Conservation (phyloP, 1,140 invertebrate genomes). For the Macrostomum lignano region DNA sequence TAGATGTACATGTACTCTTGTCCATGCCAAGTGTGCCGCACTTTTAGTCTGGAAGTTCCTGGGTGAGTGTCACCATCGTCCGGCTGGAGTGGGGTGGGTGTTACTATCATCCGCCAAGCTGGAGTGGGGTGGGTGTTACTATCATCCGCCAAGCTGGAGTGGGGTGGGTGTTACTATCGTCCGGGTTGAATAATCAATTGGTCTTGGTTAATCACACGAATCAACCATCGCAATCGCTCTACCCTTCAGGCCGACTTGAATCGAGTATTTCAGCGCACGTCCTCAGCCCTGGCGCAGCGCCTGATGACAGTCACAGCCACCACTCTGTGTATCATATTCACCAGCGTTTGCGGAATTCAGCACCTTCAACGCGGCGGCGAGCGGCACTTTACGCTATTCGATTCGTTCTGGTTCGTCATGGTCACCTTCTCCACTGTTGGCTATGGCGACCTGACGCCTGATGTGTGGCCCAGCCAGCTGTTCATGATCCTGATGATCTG, state of each 20-base stretch:
- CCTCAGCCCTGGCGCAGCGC: slow-evolving; percentile 77
- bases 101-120: too few species aligned
- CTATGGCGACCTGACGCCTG: slow-evolving; percentile 52
- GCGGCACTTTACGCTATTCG: slow-evolving; percentile 62
- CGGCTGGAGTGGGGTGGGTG: too few species aligned
- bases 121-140: too few species aligned
- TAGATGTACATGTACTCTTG: too few species aligned
- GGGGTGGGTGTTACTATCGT: too few species aligned
- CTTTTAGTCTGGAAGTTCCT: too few species aligned
- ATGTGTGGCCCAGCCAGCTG: slow-evolving; percentile 79
- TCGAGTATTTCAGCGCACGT: slow-evolving; percentile 78
- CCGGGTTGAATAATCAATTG: too few species aligned
- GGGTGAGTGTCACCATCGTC: too few species aligned
- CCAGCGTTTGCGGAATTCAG: slow-evolving; percentile 74
- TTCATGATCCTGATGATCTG: slow-evolving; percentile 77
- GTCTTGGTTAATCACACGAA: too few species aligned
- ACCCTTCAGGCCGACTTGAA: slow-evolving; percentile 42
- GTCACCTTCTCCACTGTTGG: slow-evolving; percentile 73
- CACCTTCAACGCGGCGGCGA: slow-evolving; percentile 75
- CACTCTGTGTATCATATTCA: slow-evolving; percentile 75
- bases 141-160: too few species aligned
- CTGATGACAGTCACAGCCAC: slow-evolving; percentile 76
- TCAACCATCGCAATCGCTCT: slow-evolving; percentile 1
- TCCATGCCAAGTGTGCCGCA: too few species aligned
- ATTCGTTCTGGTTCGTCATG: slow-evolving; percentile 78